Evolutionary conservation across 2,797 vertebrate genomes (phyloP).

Genomic region (Oceanodroma leucorhoa): DNA sequence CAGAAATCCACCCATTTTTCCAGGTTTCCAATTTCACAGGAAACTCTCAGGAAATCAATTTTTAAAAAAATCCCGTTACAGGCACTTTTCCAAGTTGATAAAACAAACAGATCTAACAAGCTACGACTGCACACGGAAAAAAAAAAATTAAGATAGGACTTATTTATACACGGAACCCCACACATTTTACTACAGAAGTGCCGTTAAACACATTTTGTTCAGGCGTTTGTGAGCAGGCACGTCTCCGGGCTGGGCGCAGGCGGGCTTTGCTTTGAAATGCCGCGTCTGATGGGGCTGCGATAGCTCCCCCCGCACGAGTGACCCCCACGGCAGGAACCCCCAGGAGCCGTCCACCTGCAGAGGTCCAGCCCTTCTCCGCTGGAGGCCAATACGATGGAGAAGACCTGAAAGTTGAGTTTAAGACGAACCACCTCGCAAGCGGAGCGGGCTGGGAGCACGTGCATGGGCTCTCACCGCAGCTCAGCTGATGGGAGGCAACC

Average conservation of each 20-base stretch:
- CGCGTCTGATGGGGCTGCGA: accelerated
- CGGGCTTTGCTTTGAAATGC: neutral
- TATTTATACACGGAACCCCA: neutral
- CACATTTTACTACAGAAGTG: neutral
- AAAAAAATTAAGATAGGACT: neutral
- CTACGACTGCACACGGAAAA: accelerated
- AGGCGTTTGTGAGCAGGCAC: neutral
- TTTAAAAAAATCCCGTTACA: neutral
- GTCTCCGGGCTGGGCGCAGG: accelerated
- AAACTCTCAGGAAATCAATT: slow-evolving; percentile 73
- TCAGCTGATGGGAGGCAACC: neutral
- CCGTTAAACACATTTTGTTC: neutral
- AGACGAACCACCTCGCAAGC: accelerated
- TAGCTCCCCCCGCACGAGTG: accelerated
- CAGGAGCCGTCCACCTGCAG: neutral
- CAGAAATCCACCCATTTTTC: slow-evolving; percentile 62
- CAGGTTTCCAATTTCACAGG: slow-evolving; percentile 74
- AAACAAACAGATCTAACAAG: neutral
- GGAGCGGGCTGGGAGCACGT: accelerated
- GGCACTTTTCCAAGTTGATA: slow-evolving; percentile 38
- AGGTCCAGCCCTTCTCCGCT: neutral
- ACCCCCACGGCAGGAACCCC: neutral
- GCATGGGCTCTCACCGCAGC: accelerated
- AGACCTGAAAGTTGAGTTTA: neutral
- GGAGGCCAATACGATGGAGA: accelerated